A percentile compares a stretch with the other conserved stretches of the same genome.
phyloP scores from a whole-genome alignment of 2,113 vertebrate genomes.

The Chaetops frenatus region DNA sequence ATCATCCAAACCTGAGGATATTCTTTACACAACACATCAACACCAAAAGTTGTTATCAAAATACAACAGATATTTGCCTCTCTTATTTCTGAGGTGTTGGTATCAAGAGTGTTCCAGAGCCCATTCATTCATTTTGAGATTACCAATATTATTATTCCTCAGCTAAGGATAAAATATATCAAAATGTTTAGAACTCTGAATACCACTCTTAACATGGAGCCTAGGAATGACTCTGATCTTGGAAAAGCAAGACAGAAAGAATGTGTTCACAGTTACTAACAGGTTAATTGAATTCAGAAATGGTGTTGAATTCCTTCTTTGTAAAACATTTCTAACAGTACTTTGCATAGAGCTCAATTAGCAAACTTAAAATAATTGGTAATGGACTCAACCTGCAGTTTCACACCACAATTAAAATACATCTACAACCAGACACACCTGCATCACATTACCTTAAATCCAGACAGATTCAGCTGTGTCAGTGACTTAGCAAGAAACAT shows the following conservation, averaged over 20 bases:
- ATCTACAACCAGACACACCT: not conserved
- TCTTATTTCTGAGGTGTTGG: not conserved
- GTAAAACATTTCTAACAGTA: not conserved
- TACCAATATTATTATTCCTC: not conserved
- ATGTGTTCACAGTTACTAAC: not conserved
- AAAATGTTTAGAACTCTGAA: not conserved
- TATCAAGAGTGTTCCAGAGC: not conserved
- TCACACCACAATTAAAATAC: not conserved
- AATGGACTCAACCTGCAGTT: not conserved
- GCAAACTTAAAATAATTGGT: not conserved
- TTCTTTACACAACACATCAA: not conserved
- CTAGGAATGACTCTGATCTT: not conserved
- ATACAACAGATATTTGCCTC: not conserved
- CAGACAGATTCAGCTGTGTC: accelerated
- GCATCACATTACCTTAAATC: not conserved
- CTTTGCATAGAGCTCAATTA: not conserved
- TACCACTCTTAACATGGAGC: not conserved
- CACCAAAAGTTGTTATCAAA: not conserved
- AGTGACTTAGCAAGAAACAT: not conserved
- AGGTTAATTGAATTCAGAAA: not conserved
- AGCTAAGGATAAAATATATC: not conserved
- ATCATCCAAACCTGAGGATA: not conserved
- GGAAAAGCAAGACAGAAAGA: not conserved
- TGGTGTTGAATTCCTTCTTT: not conserved
- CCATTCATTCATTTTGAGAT: not conserved